A percentile compares a stretch with the other conserved stretches of the same genome.
These are phyloP conservation scores for Pelusios castaneus DNA, from an alignment of 2,113 vertebrate species.

Conservation along the genomic window DNA sequence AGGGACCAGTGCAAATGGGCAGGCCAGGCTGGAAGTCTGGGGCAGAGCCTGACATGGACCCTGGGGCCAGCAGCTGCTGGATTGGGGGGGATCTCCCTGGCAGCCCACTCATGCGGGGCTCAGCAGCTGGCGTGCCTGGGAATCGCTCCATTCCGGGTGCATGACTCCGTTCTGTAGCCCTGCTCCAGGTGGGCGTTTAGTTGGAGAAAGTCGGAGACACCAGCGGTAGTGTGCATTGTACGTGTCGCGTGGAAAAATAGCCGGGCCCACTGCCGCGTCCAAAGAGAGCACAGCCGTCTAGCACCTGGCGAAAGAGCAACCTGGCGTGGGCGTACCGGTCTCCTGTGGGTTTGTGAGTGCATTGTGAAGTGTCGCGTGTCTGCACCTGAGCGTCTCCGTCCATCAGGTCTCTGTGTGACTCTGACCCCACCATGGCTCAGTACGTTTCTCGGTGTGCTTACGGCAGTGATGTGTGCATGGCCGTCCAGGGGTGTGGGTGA, in stretches of 20 bases:
- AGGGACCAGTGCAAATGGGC: too few relatives aligned
- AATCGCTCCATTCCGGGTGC: not conserved
- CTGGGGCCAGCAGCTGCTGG: too few relatives aligned
- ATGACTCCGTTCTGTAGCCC: not conserved
- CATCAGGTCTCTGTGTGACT: not conserved
- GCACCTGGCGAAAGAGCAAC: not conserved
- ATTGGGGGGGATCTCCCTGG: not conserved
- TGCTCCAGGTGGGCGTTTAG: not conserved
- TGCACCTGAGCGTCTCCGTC: not conserved
- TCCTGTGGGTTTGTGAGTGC: not conserved
- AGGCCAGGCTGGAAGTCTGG: too few relatives aligned
- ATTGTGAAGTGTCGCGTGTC: not conserved
- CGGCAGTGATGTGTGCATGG: not conserved
- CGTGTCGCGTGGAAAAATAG: not conserved
- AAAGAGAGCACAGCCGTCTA: not conserved
- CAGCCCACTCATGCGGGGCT: not conserved
- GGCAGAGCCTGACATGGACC: too few relatives aligned
- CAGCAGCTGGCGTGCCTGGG: not conserved
- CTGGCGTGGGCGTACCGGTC: not conserved
- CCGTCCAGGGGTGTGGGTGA: not conserved
- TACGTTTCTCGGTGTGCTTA: not conserved
- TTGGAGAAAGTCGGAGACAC: not conserved
- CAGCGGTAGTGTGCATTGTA: too few relatives aligned
- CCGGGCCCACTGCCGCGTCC: not conserved
- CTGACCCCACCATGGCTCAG: not conserved